These are phyloP conservation scores for Tipula unca DNA, from an alignment of 2,888 invertebrate species.

Conservation along the genomic window DNA sequence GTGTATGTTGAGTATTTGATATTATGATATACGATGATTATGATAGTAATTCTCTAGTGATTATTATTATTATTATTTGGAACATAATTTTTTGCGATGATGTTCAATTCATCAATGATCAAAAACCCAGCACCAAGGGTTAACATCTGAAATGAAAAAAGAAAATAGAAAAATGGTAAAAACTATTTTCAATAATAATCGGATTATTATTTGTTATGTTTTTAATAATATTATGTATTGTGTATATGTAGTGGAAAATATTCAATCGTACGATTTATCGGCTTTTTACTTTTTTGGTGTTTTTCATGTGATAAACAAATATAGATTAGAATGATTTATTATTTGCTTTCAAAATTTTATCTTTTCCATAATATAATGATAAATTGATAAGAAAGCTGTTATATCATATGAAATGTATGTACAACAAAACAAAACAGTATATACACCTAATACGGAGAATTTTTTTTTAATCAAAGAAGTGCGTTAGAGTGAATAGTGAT, in stretches of 20 bases:
- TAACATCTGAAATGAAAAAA: neutral
- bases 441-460: neutral
- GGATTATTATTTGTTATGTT: neutral
- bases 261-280: neutral
- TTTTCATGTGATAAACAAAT: neutral
- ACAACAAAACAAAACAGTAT: neutral
- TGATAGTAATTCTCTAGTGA: neutral
- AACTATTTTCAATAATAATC: neutral
- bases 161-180: neutral
- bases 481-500: too few relatives aligned
- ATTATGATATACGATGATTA: neutral
- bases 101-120: neutral
- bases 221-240: neutral
- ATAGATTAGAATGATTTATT: neutral
- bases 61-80: neutral
- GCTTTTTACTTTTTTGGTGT: neutral
- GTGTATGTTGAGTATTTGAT: neutral
- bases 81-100: neutral
- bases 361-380: neutral
- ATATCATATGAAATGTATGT: neutral
- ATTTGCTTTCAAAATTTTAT: neutral
- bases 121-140: neutral
- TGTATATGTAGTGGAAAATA: neutral
- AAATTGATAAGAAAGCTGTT: neutral
- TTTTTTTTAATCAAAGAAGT: neutral